Evolutionary conservation across 2,797 vertebrate genomes (phyloP), one percentile per base, ranked within the genome.

Genomic region (Lacerta agilis): DNA sequence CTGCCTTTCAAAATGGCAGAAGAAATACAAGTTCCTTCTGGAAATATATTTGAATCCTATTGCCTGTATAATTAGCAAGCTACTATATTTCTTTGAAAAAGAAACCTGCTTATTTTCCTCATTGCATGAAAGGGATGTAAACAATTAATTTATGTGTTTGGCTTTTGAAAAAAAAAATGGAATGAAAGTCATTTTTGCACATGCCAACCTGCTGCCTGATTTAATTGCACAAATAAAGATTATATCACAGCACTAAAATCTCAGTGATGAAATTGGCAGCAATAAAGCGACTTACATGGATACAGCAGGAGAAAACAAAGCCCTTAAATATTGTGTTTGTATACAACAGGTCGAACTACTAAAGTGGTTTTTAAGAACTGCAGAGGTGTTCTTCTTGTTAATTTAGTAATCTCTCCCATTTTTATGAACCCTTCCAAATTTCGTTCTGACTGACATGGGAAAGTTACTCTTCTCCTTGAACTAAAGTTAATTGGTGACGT

Each of bases 171-270:
- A 27, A 41, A 86, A 88, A 67, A 61, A 36, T 92, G 82, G 58
- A 92, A 81, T 75, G 84, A 81, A 87, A 80, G 0, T 88, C 45
- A 69, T 77, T 66, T 90, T 71, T 82, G 72, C 8, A 6, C 80
- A 91, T 45, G 91, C 41, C 55, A 94, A 75, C 45, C 82, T 93
- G 64, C 82, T 94, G 76, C 58, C 49, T 79, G 88, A 61, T 90
- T 84, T 84, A 89, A 71, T 90, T 94, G 79, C 79, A 89, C 93
- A 88, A 84, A 88, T 88, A 90, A 93, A 92, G 84, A 89, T 73
- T 75, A 88, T 67, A 78, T 67, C 83, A n/a, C 67, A 72, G 45
- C 89, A 66, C 8, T 91, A 91, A 91, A 89, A 90, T 91, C 66
- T 82, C 84, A 76, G 18, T 91, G 82, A 69, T 93, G 64, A 83